These are phyloP conservation scores for Geophilus truncorum DNA, from an alignment of 2,888 invertebrate species.

Conservation along the genomic window DNA sequence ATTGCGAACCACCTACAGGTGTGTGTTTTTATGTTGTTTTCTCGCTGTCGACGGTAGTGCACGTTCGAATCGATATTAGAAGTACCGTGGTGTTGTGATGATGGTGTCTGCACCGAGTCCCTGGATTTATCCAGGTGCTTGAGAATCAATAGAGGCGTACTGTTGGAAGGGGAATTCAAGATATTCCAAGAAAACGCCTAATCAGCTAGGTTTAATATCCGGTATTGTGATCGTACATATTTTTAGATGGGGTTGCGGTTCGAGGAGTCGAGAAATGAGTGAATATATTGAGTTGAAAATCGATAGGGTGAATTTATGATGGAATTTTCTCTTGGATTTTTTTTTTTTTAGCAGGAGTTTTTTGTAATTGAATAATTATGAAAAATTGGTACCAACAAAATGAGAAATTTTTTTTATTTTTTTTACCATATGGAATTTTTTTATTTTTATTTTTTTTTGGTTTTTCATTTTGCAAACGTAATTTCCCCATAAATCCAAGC, in stretches of 20 bases:
- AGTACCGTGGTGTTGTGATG: background rate
- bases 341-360: no score
- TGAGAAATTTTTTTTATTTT: no score
- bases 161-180: background rate
- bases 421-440: no score
- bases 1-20: conserved; percentile 30
- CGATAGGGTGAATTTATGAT: no score
- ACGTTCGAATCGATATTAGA: background rate
- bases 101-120: background rate
- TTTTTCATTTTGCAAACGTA: no score
- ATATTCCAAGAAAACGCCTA: background rate
- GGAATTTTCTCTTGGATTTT: no score
- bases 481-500: background rate
- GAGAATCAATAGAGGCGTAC: background rate
- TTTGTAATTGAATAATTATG: no score
- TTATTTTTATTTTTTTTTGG: no score
- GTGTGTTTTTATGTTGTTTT: conserved; percentile 9
- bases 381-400: no score
- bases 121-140: conserved; percentile 14
- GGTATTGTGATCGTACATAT: background rate
- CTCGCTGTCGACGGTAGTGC: background rate
- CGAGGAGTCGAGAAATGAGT: no score
- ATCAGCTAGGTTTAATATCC: background rate
- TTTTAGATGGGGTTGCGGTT: no score
- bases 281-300: no score